phyloP scores from a whole-genome alignment of 30 jellyfish, hydroid and myxozoan species.

The Phacellophora camtschatica region DNA sequence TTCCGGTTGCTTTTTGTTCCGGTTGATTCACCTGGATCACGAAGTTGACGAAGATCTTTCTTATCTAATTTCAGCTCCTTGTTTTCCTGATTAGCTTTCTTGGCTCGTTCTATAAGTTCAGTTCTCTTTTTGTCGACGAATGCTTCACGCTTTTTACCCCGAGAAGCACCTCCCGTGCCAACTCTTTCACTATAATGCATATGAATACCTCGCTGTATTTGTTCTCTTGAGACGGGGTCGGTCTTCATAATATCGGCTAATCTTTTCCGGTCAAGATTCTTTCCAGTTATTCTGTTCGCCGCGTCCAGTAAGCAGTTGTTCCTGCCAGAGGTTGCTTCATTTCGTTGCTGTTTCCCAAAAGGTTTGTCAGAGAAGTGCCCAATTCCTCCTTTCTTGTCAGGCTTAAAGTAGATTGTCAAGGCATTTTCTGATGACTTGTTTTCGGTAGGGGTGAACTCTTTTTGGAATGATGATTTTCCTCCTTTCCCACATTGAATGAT shows the following conservation, averaged over 20 bases:
- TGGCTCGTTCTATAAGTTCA: background rate
- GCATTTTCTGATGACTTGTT: background rate
- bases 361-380: constrained; percentile 18
- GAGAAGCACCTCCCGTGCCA: constrained; percentile 18
- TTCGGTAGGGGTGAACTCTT: background rate
- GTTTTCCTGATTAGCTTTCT: background rate
- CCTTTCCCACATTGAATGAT: background rate
- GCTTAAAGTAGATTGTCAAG: background rate
- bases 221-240: background rate
- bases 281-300: background rate
- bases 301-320: constrained; percentile 10
- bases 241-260: background rate
- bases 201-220: background rate
- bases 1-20: background rate
- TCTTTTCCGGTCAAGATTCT: background rate
- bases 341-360: background rate
- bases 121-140: background rate
- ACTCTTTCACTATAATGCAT: constrained; percentile 7
- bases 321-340: background rate
- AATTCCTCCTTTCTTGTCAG: background rate
- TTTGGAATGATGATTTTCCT: background rate
- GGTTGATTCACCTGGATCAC: background rate
- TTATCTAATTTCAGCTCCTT: background rate
- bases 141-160: background rate
- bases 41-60: background rate